Base-by-base conservation (phyloP, 2,797 vertebrate species). In the Poeciliopsis paucimaculata region DNA sequence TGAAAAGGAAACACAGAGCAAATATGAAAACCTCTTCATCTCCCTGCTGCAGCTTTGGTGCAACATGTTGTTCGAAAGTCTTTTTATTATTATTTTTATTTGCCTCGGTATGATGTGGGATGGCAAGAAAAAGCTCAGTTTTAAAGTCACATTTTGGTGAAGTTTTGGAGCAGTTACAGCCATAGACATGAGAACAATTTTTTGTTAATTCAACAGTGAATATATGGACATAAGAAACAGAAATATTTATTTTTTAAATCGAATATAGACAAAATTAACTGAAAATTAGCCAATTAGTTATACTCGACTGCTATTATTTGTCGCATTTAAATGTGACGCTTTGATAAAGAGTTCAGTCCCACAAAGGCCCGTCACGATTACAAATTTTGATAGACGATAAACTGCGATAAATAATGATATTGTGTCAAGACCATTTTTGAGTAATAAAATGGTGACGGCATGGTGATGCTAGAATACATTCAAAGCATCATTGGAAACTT, bases 21-120 rank as follows among this genome's bases (percentile, higher is more conserved):
- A 53, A 66, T 55, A 73, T 12, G 47, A 83, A 70, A 77, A 53
- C 64, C 43, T 26, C 62, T 88, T 81, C 57, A 74, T 80, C 79
- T 84, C 36, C n/a, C 49, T 62, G 13, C 49, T 62, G 13, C 28
- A 62, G 28, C 15, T 62, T 18, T 7, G 7, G n/a, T 18, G 31
- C 57, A 31, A 15, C 80, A 77, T 72, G 49, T 34, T 76, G 53
- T 45, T 55, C 51, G 80, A 11, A 79, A 73, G 78, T 80, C 9
- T 51, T 51, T 9, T 3, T 23, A 23, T 7, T 51, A 0, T 51
- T 23, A 0, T 20, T 51, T 74, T 72, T 68, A 45, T 2, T 2
- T 16, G 4, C 26, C 47, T 47, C 55, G 75, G 76, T 78, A 72
- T 79, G 15, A 62, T 5, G 28, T 62, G 57, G 57, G 31, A 8